Percentiles rank a stretch among this genome's conserved stretches.
Conservation (phyloP, 1,140 invertebrate genomes). For the Heterodera schachtii region DNA sequence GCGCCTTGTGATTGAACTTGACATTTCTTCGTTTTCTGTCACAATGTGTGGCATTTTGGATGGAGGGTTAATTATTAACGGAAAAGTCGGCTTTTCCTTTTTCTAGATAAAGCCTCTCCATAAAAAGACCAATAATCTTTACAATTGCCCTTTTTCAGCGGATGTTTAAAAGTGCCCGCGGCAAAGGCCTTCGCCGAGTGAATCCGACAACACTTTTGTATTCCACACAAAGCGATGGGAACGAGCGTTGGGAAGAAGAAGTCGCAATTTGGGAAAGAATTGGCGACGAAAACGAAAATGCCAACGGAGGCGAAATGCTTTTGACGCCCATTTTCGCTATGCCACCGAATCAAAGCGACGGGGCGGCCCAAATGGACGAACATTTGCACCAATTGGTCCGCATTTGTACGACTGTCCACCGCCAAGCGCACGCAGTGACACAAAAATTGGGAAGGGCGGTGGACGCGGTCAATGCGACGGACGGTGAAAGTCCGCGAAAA, state of each 20-base stretch:
- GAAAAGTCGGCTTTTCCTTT: too few species aligned
- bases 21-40: too few species aligned
- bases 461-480: background rate
- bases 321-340: background rate
- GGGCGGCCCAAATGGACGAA: background rate
- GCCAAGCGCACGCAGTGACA: background rate
- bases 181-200: background rate
- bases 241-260: background rate
- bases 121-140: too few species aligned
- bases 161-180: background rate
- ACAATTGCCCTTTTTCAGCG: background rate
- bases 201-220: background rate
- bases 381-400: constrained; percentile 20
- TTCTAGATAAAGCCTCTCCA: too few species aligned
- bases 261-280: background rate
- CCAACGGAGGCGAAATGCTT: background rate
- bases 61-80: too few species aligned
- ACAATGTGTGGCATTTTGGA: too few species aligned
- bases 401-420: constrained; percentile 25
- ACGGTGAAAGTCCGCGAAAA: background rate
- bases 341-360: background rate
- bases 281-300: background rate
- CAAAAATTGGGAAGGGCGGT: background rate
- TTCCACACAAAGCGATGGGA: background rate
- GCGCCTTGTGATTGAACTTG: too few species aligned